Evolutionary conservation across 1,140 invertebrate species (phyloP), one percentile per base, ranked within the genome.

Genomic region (Pseudoatta argentina): DNA sequence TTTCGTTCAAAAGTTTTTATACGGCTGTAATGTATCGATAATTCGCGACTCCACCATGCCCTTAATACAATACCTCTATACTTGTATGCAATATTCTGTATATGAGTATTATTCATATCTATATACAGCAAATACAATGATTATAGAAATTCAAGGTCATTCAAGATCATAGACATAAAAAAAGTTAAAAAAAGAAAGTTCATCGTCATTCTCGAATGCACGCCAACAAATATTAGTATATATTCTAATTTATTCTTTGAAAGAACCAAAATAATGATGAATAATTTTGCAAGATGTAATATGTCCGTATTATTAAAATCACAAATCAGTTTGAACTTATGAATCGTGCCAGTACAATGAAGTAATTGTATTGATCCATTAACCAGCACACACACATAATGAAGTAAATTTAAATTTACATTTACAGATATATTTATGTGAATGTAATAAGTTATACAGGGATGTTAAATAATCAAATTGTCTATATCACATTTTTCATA

Each of bases 261-360:
- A 44, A 44, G n/a, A 27, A 51, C 21, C 14, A 34, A 81, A 61
- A 18, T 61, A 61, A 73, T 73, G 7, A 1, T 30, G 7, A 48
- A 27, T 27, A 57, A 44, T 73, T 71, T 18, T 73, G 27, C 16
- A 18, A 82, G 30, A 73, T 44, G 18, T 8, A 57, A 57, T 72
- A 21, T 71, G 51, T 59, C 14, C 14, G 51, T 6, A 18, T 53
- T 66, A 79, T 79, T 21, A 79, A 78, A 78, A 34, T 51, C 24
- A 24, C 48, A 79, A 66, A 63, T 39, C 3, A 16, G 16, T 77
- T 77, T 61, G 7, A 76, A 39, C 0, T 61, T 77, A 18, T 6
- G 3, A 77, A 77, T 27, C 34, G 44, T 61, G 53, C 12, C 30
- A 34, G 3, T 21, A 51, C 12, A 48, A 67, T 12, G 27, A 30